Evolutionary conservation across 2,113 vertebrate genomes (phyloP), one percentile per base, ranked within the genome.

Genomic region (Gorsachius goisagi): DNA sequence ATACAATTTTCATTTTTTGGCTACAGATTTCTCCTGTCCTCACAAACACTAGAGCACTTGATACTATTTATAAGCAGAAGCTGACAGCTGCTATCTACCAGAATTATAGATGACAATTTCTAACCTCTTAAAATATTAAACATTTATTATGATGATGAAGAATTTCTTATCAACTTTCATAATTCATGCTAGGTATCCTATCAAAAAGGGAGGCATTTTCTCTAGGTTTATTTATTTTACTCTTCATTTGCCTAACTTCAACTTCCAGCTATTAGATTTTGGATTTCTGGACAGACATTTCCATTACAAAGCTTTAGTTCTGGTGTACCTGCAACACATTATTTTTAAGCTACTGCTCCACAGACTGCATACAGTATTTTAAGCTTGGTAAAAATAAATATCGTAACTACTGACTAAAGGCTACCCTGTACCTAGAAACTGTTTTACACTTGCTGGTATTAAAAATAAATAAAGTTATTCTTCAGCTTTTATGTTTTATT

Each of bases 51-150:
- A 41, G 41, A 41, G 41, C 88, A 79, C 78, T 96, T 8, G 15
- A 90, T 68, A 71, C 95, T 94, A 95, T 94, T 95, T 90, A 95
- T 96, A 96, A 91, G 84, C 84, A 86, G 45, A 96, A 94, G 72
- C 87, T 89, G 89, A 92, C 96, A 96, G 87, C 89, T 96, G 75
- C 89, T 74, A 62, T 93, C 80, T 92, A 92, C 58, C 71, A 92
- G 83, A 94, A 92, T 75, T 76, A 79, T 0, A 90, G 89, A 92
- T 49, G 63, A 92, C 80, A 80, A 86, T 64, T 94, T 80, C 63
- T 81, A 96, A 73, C 55, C 63, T 84, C 87, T 86, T 68, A 77
- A 73, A 94, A 84, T 81, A 77, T 80, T 77, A 91, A 91, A 76
- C 72, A 80, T 88, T 59, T 50, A 53, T 84, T 91, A 80, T 22